Evolutionary conservation across 1,140 invertebrate genomes (phyloP).

Genomic region (Hydropsyche tenuis): DNA sequence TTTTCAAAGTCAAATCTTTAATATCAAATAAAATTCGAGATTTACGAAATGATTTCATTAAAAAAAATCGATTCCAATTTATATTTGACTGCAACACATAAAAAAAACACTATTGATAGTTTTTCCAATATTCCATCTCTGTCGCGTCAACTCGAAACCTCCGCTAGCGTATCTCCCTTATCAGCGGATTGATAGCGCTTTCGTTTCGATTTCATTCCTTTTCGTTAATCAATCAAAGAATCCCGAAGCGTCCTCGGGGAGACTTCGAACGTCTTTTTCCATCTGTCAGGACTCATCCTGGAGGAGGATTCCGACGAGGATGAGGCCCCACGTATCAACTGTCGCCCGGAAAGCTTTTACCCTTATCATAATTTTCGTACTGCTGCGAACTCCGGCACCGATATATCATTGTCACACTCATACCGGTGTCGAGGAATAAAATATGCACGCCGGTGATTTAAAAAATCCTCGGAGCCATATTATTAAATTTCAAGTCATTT

Average conservation of each 20-base stretch:
- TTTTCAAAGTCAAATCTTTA: no score
- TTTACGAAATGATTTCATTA: no score
- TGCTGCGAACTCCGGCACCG: neutral
- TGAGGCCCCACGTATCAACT: conserved; percentile 3
- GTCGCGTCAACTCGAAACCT: no score
- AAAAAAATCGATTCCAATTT: no score
- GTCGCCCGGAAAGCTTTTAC: conserved; percentile 1
- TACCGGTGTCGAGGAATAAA: neutral
- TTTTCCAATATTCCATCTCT: no score
- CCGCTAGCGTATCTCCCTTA: no score
- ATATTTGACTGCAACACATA: no score
- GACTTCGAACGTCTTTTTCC: conserved; percentile 1
- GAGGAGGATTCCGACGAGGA: neutral
- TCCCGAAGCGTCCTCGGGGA: neutral
- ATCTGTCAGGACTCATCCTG: conserved; percentile 5
- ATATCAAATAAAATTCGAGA: no score
- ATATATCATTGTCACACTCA: conserved; percentile 12
- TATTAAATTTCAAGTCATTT: no score
- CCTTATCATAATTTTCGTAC: conserved; percentile 17
- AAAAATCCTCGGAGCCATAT: no score
- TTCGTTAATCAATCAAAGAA: conserved; percentile 14
- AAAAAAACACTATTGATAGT: no score
- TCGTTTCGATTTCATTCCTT: neutral
- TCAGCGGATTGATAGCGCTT: no score
- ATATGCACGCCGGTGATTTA: neutral